Conservation (phyloP, 2,113 vertebrate species). For the Engraulis encrasicolus region DNA sequence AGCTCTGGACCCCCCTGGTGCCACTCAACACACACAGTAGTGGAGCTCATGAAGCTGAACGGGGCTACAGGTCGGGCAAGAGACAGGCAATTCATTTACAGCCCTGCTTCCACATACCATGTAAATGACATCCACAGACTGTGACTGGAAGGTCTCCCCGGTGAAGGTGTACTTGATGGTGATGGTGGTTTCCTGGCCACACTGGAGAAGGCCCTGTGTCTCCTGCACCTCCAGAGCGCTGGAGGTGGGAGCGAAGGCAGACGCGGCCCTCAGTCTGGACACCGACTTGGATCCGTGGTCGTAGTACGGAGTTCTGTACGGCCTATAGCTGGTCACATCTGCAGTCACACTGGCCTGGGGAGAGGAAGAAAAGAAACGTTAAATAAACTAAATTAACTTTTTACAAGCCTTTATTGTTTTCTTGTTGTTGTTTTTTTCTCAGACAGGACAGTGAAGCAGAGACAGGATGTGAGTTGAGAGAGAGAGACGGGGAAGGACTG, state of each 20-base stretch:
- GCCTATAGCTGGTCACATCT: rapidly evolving
- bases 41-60: too few relatives aligned
- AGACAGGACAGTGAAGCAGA: too few relatives aligned
- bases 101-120: conserved; percentile 68
- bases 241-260: conserved; percentile 43
- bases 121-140: conserved; percentile 59
- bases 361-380: neutral
- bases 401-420: too few relatives aligned
- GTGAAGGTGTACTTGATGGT: conserved; percentile 60
- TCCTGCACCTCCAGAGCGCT: conserved; percentile 62
- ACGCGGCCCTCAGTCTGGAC: neutral
- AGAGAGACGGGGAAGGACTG: too few relatives aligned
- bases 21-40: too few relatives aligned
- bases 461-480: too few relatives aligned
- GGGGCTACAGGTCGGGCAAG: too few relatives aligned
- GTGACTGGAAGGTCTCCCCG: conserved; percentile 52
- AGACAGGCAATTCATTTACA: too few relatives aligned
- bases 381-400: too few relatives aligned
- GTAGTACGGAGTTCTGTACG: neutral
- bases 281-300: neutral
- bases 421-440: too few relatives aligned
- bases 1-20: too few relatives aligned
- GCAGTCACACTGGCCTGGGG: conserved; percentile 48
- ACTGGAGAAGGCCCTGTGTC: conserved; percentile 50
- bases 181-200: conserved; percentile 49